These are phyloP conservation scores for Cephus sareptanus DNA, from an alignment of 2,888 invertebrate genomes.

Conservation along the genomic window DNA sequence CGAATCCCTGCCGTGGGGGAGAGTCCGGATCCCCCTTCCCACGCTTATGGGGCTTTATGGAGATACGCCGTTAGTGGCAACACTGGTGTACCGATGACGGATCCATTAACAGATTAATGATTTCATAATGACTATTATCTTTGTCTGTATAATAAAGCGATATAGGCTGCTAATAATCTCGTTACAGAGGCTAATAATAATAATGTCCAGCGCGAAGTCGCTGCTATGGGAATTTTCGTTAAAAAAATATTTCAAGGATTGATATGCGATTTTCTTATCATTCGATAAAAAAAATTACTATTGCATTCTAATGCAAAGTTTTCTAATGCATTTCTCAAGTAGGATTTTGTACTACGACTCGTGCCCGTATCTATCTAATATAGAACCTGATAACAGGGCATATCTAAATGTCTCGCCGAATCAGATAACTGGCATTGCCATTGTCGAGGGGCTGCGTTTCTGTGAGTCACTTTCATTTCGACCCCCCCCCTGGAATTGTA, in stretches of 20 bases:
- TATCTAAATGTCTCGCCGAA: neutral
- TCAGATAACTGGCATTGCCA: neutral
- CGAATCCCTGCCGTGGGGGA: conserved; percentile 38
- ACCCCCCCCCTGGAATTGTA: neutral
- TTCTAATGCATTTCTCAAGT: neutral
- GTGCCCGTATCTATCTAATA: neutral
- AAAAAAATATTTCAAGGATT: neutral
- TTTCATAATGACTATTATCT: conserved; percentile 48
- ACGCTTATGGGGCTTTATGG: conserved; percentile 16
- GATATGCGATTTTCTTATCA: neutral
- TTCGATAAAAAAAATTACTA: neutral
- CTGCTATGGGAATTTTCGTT: neutral
- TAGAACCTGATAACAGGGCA: neutral
- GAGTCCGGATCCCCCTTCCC: conserved; percentile 22
- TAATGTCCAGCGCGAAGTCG: neutral
- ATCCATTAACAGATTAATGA: conserved; percentile 59
- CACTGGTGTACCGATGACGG: conserved; percentile 20
- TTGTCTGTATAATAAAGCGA: neutral
- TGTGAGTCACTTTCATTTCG: neutral
- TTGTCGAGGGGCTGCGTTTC: neutral
- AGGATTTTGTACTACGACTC: neutral
- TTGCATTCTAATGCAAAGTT: neutral
- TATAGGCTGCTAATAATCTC: neutral
- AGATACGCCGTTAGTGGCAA: conserved; percentile 2
- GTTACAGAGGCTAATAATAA: neutral